These are phyloP conservation scores for Tichodroma muraria DNA, from an alignment of 2,113 vertebrate species.

Conservation along the genomic window DNA sequence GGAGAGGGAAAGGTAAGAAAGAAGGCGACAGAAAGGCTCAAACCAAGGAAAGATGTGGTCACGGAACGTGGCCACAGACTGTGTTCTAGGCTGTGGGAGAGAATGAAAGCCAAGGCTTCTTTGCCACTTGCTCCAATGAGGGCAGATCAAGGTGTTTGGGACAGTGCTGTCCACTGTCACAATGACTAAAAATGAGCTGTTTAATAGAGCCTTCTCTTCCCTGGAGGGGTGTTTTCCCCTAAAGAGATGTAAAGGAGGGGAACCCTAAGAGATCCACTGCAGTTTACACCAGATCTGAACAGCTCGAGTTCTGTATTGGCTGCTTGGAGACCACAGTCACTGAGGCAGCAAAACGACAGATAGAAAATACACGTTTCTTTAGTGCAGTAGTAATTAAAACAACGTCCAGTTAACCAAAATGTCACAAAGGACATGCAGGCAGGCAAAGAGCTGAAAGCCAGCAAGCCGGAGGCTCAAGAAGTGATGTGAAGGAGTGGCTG, in stretches of 20 bases:
- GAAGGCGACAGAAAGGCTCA: not conserved
- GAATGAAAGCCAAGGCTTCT: not conserved
- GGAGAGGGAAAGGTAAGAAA: not conserved
- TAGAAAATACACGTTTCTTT: not conserved
- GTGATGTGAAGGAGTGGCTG: not conserved
- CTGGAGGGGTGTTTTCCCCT: not conserved
- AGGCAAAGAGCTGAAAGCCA: not conserved
- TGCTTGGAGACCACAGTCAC: not conserved
- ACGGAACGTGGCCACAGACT: accelerated
- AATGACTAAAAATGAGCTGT: not conserved
- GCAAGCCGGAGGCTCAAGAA: not conserved
- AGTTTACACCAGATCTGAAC: not conserved
- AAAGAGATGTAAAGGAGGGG: not conserved
- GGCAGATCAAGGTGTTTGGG: not conserved
- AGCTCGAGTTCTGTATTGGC: not conserved
- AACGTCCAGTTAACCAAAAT: constrained; percentile 27
- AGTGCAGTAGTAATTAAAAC: constrained; percentile 22
- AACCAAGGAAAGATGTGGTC: not conserved
- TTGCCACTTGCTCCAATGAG: not conserved
- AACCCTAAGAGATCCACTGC: not conserved
- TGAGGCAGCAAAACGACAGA: not conserved
- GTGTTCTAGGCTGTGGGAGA: not conserved
- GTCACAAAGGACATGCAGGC: not conserved
- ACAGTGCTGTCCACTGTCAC: no score
- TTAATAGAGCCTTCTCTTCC: not conserved